A percentile compares a stretch with the other conserved stretches of the same genome.
Conservation (phyloP, 2,888 invertebrate genomes). For the Deilephila porcellus region DNA sequence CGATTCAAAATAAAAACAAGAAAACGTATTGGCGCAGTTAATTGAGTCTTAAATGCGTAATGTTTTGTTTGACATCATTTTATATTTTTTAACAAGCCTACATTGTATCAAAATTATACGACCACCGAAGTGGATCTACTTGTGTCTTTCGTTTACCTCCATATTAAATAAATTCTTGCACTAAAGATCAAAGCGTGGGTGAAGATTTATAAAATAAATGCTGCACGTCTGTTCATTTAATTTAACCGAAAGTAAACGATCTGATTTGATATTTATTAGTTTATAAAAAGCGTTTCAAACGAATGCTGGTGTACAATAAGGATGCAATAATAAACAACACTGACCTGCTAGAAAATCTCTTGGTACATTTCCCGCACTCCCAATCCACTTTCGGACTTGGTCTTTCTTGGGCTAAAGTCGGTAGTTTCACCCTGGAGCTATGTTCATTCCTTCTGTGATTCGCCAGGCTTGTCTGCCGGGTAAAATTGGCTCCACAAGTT, state of each 20-base stretch:
- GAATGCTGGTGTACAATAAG: neutral
- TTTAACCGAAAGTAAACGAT: conserved; percentile 4
- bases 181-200: conserved; percentile 24
- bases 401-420: conserved; percentile 45
- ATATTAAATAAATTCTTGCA: conserved; percentile 20
- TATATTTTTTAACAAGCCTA: neutral
- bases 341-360: conserved; percentile 62
- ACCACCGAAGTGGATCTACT: conserved; percentile 16
- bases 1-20: too few species aligned
- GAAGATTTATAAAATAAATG: conserved; percentile 15
- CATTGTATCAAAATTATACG: neutral
- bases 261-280: conserved; percentile 3
- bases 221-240: conserved; percentile 6
- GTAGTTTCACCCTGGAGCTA: conserved; percentile 50
- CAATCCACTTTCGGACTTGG: conserved; percentile 43
- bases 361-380: conserved; percentile 59
- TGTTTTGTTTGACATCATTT: neutral
- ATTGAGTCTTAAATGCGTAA: neutral
- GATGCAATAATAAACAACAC: conserved; percentile 35
- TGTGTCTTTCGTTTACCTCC: conserved; percentile 5
- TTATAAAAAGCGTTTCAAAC: neutral
- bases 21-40: too few species aligned
- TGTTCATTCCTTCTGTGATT: conserved; percentile 86
- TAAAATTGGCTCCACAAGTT: conserved; percentile 87
- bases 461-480: conserved; percentile 86